Conservation (phyloP, 2,888 invertebrate genomes). For the Cryptophagus acutangulus region DNA sequence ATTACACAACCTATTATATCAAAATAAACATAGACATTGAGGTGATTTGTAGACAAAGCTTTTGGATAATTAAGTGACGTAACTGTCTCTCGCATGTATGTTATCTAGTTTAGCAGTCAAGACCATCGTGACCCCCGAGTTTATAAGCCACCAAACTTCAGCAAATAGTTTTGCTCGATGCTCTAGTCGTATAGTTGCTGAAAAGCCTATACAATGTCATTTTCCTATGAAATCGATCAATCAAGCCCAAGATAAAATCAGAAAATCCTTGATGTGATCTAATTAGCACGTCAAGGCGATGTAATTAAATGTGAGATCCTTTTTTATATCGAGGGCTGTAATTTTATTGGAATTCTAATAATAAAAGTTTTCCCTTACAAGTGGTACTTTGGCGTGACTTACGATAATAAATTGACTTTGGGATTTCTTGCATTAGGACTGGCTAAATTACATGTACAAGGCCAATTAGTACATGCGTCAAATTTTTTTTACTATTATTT, state of each 20-base stretch:
- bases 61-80: slow-evolving; percentile 23
- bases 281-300: no score
- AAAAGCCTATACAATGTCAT: no score
- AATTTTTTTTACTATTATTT: no score
- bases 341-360: no score
- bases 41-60: slow-evolving; percentile 23
- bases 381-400: not conserved
- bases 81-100: slow-evolving; percentile 22
- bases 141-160: not conserved
- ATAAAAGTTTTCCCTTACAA: not conserved
- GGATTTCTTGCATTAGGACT: not conserved
- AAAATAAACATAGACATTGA: slow-evolving; percentile 6
- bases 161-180: slow-evolving; percentile 1
- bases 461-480: not conserved
- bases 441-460: not conserved
- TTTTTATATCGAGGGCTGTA: no score
- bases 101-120: slow-evolving; percentile 23
- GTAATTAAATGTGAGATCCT: no score
- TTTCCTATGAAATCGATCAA: no score
- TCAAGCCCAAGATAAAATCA: no score
- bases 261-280: no score
- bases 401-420: not conserved
- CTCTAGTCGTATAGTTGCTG: no score
- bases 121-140: slow-evolving; percentile 4
- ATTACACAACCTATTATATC: no score